phyloP scores from a whole-genome alignment of 2,797 vertebrate genomes.

The Hoplostethus mediterraneus region DNA sequence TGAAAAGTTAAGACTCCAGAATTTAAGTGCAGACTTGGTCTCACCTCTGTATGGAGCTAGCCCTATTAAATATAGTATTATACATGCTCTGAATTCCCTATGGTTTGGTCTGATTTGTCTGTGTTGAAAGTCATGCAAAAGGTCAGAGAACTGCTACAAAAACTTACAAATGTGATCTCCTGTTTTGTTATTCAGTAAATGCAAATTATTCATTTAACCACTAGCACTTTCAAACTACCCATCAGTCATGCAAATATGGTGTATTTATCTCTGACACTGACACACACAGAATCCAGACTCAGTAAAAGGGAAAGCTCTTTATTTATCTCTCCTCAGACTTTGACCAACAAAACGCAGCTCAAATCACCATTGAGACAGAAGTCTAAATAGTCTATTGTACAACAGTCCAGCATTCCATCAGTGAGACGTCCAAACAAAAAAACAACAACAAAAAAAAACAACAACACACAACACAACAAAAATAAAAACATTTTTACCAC shows the following conservation, averaged over 20 bases:
- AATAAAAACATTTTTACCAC: conserved; percentile 44
- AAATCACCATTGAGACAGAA: conserved; percentile 43
- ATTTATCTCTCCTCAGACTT: conserved; percentile 61
- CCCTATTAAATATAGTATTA: no score
- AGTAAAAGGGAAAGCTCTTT: conserved; percentile 63
- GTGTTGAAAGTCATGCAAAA: not conserved
- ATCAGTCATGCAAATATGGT: not conserved
- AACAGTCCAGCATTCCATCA: conserved; percentile 67
- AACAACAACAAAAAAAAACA: conserved; percentile 36
- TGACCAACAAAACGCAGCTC: conserved; percentile 32
- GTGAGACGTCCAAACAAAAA: conserved; percentile 38
- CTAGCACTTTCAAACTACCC: not conserved
- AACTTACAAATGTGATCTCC: not conserved
- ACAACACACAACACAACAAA: conserved; percentile 36
- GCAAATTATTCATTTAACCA: not conserved
- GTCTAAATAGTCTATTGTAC: conserved; percentile 40
- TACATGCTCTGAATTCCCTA: no score
- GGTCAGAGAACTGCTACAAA: not conserved
- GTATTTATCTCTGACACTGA: not conserved
- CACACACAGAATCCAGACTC: conserved; percentile 13
- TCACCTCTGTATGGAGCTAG: no score
- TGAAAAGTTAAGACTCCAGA: no score
- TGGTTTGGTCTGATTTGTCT: no score
- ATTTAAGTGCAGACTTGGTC: no score
- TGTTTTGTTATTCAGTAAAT: no score